Conservation (phyloP, 2,797 vertebrate species). For the Sternarchorhynchus goeldii region DNA sequence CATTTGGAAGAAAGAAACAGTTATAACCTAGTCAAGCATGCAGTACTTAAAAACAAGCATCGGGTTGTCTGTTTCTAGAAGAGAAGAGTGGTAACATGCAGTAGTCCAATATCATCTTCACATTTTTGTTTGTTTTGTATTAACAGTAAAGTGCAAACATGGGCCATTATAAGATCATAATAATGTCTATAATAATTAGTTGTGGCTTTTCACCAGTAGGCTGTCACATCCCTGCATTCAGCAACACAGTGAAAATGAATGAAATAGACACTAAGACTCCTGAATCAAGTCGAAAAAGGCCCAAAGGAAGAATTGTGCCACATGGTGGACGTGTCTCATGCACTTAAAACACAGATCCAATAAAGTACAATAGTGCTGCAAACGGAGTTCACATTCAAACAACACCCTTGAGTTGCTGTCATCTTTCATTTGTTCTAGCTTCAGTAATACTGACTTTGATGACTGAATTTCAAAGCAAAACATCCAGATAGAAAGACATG, state of each 20-base stretch:
- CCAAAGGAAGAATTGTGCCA: conserved; percentile 26
- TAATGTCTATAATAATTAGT: conserved; percentile 7
- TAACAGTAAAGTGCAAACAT: neutral
- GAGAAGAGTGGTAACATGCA: neutral
- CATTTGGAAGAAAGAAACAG: neutral
- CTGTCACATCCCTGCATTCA: conserved; percentile 1
- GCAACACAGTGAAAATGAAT: conserved; percentile 26
- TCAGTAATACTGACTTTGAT: conserved; percentile 47
- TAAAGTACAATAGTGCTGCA: conserved; percentile 40
- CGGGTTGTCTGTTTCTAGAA: neutral
- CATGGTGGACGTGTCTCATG: conserved; percentile 34
- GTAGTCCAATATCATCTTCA: neutral
- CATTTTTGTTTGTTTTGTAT: conserved; percentile 1
- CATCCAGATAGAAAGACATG: conserved; percentile 42
- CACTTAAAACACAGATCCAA: conserved; percentile 39
- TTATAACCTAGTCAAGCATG: neutral
- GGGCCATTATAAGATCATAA: neutral
- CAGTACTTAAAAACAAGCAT: neutral
- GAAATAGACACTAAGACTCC: conserved; percentile 37
- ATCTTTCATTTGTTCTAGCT: conserved; percentile 35
- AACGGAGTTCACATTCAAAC: conserved; percentile 23
- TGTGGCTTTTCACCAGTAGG: conserved; percentile 28
- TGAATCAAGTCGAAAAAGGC: conserved; percentile 33
- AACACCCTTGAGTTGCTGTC: conserved; percentile 45
- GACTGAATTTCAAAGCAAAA: conserved; percentile 56